Conservation (phyloP, 2,797 vertebrate species). For the Gila robusta region DNA sequence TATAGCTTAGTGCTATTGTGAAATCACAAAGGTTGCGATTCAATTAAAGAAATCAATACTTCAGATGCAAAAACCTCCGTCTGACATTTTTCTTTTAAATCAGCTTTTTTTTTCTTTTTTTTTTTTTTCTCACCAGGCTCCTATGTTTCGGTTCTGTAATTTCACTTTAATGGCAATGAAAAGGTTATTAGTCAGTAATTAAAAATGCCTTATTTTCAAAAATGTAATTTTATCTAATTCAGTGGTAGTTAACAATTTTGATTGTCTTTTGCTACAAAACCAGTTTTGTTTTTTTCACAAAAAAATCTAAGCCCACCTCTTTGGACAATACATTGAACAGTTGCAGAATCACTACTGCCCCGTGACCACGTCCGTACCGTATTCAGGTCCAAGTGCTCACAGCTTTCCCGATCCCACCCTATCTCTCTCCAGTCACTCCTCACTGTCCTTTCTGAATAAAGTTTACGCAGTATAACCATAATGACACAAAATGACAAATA, state of each 20-base stretch:
- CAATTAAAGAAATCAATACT: not conserved
- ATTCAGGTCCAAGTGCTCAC: not conserved
- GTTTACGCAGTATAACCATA: not conserved
- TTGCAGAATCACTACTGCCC: not conserved
- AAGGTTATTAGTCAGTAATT: too few relatives aligned
- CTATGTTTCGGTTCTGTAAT: not conserved
- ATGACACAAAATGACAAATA: not conserved
- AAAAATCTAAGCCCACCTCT: not conserved
- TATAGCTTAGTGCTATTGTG: not conserved
- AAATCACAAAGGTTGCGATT: not conserved
- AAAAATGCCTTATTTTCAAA: too few relatives aligned
- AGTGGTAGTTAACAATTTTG: too few relatives aligned
- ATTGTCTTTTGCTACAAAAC: too few relatives aligned
- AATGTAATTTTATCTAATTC: too few relatives aligned
- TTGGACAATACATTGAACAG: not conserved
- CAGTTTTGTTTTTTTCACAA: not conserved
- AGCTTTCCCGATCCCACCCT: not conserved
- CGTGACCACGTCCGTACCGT: not conserved
- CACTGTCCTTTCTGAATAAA: not conserved
- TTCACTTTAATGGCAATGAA: not conserved
- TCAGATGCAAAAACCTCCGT: not conserved
- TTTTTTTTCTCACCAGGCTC: too few relatives aligned
- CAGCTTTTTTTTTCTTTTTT: not conserved
- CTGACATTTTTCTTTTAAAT: not conserved
- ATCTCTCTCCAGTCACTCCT: not conserved